Conservation (phyloP, 2,113 vertebrate species). For the Casuarius casuarius region DNA sequence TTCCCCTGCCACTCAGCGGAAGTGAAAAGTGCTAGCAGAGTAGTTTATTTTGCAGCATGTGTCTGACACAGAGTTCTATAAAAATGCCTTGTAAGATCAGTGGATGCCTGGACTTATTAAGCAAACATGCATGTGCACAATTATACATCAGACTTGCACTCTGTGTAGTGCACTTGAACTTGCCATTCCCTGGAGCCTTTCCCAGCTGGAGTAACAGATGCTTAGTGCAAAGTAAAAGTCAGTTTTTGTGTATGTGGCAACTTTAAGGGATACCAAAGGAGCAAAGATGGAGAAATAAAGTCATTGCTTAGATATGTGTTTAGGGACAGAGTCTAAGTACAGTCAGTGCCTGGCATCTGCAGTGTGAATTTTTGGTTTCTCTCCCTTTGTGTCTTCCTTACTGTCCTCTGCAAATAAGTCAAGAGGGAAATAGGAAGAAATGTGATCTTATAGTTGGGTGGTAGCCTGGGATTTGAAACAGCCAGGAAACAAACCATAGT, state of each 20-base stretch:
- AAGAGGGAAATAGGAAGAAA: not conserved
- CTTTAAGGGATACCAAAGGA: not conserved
- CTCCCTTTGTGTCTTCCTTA: not conserved
- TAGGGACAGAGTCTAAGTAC: not conserved
- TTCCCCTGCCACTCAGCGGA: conserved; percentile 3
- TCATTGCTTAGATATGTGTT: not conserved
- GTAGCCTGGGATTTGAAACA: not conserved
- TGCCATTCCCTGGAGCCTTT: conserved; percentile 30
- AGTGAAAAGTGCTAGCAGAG: not conserved
- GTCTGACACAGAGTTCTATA: conserved; percentile 53
- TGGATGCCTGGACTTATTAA: conserved; percentile 47
- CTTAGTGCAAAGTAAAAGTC: not conserved
- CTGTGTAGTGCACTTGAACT: conserved; percentile 24
- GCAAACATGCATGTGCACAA: conserved; percentile 54
- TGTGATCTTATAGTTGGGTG: not conserved
- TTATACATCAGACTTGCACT: not conserved
- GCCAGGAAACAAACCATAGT: too few relatives aligned
- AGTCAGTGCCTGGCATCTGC: not conserved
- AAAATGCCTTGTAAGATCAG: conserved; percentile 58
- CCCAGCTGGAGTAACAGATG: conserved; percentile 66
- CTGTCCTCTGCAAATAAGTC: not conserved
- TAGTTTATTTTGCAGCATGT: conserved; percentile 42
- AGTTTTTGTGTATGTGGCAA: not conserved
- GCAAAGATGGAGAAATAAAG: not conserved
- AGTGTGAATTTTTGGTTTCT: not conserved